Evolutionary conservation across 2,797 vertebrate species (phyloP), one percentile per base, ranked within the genome.

Genomic region (Pachyuromys duprasi): DNA sequence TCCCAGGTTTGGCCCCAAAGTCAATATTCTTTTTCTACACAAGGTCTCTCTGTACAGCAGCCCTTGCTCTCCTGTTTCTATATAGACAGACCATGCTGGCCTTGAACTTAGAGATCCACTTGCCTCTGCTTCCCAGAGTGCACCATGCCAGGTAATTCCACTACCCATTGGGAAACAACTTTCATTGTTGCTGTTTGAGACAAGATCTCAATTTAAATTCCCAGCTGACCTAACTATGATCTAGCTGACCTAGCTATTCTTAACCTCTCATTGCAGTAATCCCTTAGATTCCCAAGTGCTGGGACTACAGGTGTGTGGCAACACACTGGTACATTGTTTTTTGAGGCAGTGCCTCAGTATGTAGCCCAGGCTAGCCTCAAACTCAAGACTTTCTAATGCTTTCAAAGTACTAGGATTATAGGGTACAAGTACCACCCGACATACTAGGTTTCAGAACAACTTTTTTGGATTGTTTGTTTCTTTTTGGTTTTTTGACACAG

Each of bases 1-100:
- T 92, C 42, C n/a, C 67, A 93, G 42, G 1, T 95, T 76, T 93
- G 79, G 42, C 60, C 57, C 49, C 42, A 55, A 91, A 93, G 4
- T 65, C 53, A 26, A 89, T 91, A 60, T 28, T 45, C 17, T 13
- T 45, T 75, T 78, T 72, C 31, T 57, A 65, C 14, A 28, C 39
- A 63, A 31, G 24, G 14, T 31, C 36, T 42, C 13, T 42, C 4
- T 31, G 36, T 82, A 36, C 36, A 45, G 36, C 57, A 82, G 80
- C 60, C 26, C 39, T 20, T 26, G 60, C 8, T 82, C 5, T 63
- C 15, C 26, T 63, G 60, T 65, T 63, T 63, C 26, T 63, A 13
- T 45, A 76, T 31, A 83, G 42, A 63, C 26, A 57, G 20, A 80
- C 22, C 8, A 65, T 83, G 26, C 60, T 33, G 39, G 26, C 55